Base-by-base conservation (phyloP, 2,888 invertebrate genomes). In the Himalopsyche kuldschensis region DNA sequence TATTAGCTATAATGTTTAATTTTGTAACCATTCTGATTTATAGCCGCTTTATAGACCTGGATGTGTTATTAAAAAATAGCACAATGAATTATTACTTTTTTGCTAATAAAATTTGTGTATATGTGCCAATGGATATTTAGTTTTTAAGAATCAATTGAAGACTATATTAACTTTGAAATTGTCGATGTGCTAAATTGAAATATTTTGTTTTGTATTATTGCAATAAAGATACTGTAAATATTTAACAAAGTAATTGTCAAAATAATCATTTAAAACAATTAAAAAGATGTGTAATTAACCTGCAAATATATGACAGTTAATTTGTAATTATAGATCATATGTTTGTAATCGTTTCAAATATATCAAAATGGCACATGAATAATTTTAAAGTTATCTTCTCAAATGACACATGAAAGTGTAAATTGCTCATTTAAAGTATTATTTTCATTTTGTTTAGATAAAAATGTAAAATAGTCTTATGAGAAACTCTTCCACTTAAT, bases 401-500 rank as follows among this genome's bases (percentile, higher is more conserved):
- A 20, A 24, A 55, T 55, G n/a, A n/a, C 55, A 69, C 35, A 20
- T 55, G 55, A 63, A 31, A 75, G 41, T 20, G 75, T 76, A 75
- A 75, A 46, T 69, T 75, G 75, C 75, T 76, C 81, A 75, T 75
- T 81, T 20, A 78, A 81, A 82, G 81, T 79, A 84, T 79, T 81
- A 84, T 81, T 79, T 84, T 82, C 75, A 31, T 81, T 63, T 81
- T 48, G 55, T 84, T 82, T 82, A 46, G 63, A 75, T 80, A 31
- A 48, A 80, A 69, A 48, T 84, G 82, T 78, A 47, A 32, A 78
- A 80, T 83, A 85, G 55, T 85, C 83, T 85, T 83, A 85, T 85
- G 83, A 85, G 78, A 83, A 35, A 80, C 46, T 85, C 83, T 85
- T 85, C 84, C 85, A 85, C 55, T 24, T 55, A 48, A 82, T 79